These are phyloP conservation scores for Drosophila sordidapex DNA, from an alignment of 2,888 invertebrate species.

Conservation along the genomic window DNA sequence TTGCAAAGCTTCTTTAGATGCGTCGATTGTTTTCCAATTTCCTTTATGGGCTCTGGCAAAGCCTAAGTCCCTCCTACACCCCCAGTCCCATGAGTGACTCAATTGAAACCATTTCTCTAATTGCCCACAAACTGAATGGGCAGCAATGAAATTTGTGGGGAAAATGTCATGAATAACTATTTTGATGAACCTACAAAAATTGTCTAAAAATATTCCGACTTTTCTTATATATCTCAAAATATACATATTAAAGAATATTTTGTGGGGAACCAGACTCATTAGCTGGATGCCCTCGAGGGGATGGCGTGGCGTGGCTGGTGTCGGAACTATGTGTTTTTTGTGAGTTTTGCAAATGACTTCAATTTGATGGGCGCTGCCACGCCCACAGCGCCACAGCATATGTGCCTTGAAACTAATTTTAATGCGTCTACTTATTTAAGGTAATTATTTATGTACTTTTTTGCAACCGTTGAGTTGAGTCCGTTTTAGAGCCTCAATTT, in stretches of 20 bases:
- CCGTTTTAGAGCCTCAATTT: constrained; percentile 33
- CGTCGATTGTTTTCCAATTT: constrained; percentile 37
- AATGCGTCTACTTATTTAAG: constrained; percentile 64
- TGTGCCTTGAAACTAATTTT: constrained; percentile 28
- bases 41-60: neutral
- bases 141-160: constrained; percentile 1
- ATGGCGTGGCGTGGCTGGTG: no score
- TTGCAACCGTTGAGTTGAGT: constrained; percentile 5
- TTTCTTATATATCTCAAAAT: neutral
- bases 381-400: neutral
- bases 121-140: constrained; percentile 14
- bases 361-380: neutral
- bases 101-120: constrained; percentile 11
- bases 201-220: neutral
- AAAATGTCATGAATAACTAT: constrained; percentile 22
- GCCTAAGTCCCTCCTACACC: neutral
- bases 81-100: neutral
- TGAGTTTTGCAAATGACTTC: neutral
- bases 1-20: constrained; percentile 4
- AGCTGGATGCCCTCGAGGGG: constrained; percentile 15
- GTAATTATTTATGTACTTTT: constrained; percentile 46
- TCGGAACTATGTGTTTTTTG: constrained; percentile 11
- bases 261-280: constrained; percentile 35
- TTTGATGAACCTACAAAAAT: constrained; percentile 30
- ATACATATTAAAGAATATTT: constrained; percentile 4